A percentile compares a stretch with the other conserved stretches of the same genome.
Evolutionary conservation across 2,113 vertebrate species (phyloP).

Genomic region (Tretioscincus oriximinensis): DNA sequence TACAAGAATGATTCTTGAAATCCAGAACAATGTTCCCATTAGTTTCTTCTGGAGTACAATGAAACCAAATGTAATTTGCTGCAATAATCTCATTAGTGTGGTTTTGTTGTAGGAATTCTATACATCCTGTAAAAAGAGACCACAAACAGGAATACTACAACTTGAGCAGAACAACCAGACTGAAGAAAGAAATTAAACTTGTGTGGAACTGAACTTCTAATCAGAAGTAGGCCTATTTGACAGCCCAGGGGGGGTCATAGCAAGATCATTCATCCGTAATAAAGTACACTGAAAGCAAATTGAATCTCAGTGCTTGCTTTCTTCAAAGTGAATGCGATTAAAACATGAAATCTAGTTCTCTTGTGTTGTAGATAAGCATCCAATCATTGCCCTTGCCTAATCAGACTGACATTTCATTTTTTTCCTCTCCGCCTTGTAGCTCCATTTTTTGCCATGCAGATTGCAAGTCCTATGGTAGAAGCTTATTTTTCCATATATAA

Average conservation of each 20-base stretch:
- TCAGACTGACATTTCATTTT: conserved; percentile 44
- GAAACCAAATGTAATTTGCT: conserved; percentile 1
- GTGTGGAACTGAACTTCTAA: conserved; percentile 35
- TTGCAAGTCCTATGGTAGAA: conserved; percentile 13
- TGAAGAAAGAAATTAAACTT: conserved; percentile 33
- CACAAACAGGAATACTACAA: conserved; percentile 18
- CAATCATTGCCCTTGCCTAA: conserved; percentile 41
- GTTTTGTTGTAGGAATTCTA: conserved; percentile 1
- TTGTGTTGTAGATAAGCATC: conserved; percentile 41
- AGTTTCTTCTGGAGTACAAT: conserved; percentile 7
- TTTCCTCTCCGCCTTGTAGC: not conserved
- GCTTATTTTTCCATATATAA: not conserved
- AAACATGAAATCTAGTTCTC: conserved; percentile 48
- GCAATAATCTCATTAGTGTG: conserved; percentile 1
- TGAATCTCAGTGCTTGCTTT: conserved; percentile 43
- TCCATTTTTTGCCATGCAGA: conserved; percentile 13
- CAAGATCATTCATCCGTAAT: conserved; percentile 48
- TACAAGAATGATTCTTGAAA: not conserved
- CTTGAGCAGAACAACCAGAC: conserved; percentile 29
- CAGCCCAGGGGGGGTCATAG: conserved; percentile 16
- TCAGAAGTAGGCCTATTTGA: conserved; percentile 42
- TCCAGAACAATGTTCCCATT: not conserved
- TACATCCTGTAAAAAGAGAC: not conserved
- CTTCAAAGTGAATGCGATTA: conserved; percentile 50
- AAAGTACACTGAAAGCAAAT: conserved; percentile 59